These are phyloP conservation scores for Ophion obscuratus DNA, from an alignment of 2,888 invertebrate species.

Conservation along the genomic window DNA sequence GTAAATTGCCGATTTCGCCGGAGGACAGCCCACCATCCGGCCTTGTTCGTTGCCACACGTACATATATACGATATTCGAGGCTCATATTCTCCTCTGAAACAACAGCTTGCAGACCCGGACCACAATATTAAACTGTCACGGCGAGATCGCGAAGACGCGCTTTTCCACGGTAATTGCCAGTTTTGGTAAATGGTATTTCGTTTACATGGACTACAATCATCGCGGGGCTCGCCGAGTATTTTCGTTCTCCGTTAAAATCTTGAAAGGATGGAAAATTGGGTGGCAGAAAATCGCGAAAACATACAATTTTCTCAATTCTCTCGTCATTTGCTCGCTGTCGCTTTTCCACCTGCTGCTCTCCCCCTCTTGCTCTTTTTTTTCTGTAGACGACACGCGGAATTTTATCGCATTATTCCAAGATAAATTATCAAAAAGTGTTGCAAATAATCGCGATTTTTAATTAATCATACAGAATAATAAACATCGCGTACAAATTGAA, in stretches of 20 bases:
- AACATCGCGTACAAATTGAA: too few species aligned
- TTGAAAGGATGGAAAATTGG: background rate
- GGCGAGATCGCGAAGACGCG: conserved; percentile 50
- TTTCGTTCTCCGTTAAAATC: conserved; percentile 17
- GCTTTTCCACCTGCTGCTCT: background rate
- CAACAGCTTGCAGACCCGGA: conserved; percentile 63
- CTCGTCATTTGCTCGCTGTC: conserved; percentile 25
- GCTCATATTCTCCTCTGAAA: conserved; percentile 5
- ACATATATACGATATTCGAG: background rate
- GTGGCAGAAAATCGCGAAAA: conserved; percentile 47
- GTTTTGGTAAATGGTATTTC: conserved; percentile 47
- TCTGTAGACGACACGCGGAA: background rate
- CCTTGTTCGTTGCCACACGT: conserved; percentile 7
- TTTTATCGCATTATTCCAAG: too few species aligned
- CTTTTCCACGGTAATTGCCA: conserved; percentile 60
- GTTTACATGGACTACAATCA: conserved; percentile 50
- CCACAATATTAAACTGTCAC: conserved; percentile 65
- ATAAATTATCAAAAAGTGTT: too few species aligned
- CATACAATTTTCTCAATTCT: conserved; percentile 62
- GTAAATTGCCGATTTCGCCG: conserved; percentile 78
- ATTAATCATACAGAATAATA: too few species aligned
- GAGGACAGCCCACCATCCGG: conserved; percentile 69
- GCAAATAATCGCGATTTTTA: too few species aligned
- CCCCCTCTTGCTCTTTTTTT: background rate
- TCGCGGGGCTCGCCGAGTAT: background rate